Percentiles rank a stretch among this genome's conserved stretches.
phyloP scores from a whole-genome alignment of 1,140 invertebrate species.

The Drosophila murphyi region DNA sequence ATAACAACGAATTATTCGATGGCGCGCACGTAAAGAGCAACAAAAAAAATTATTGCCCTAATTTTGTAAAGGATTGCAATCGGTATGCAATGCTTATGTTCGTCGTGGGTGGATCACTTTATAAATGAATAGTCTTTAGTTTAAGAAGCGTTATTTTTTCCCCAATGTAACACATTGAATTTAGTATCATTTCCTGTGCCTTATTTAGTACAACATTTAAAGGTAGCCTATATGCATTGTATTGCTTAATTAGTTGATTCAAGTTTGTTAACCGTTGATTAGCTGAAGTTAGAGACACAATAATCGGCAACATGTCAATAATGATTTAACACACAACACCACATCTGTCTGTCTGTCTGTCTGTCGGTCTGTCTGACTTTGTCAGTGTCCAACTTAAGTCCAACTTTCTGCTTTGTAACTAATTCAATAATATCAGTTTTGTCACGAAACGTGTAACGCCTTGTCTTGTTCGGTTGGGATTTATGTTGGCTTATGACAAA shows the following conservation, averaged over 20 bases:
- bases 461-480: not conserved
- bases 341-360: not conserved
- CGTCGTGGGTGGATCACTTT: not conserved
- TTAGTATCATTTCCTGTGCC: constrained; percentile 7
- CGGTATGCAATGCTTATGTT: not conserved
- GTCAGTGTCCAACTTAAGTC: not conserved
- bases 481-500: not conserved
- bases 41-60: constrained; percentile 2
- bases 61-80: constrained; percentile 1
- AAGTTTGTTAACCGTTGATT: constrained; percentile 27
- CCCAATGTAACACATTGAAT: constrained; percentile 12
- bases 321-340: constrained; percentile 7
- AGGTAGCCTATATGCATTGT: constrained; percentile 12
- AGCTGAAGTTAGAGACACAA: constrained; percentile 18
- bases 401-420: not conserved
- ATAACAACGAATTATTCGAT: constrained; percentile 9
- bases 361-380: not conserved
- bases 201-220: constrained; percentile 10
- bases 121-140: constrained; percentile 15
- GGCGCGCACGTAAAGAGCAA: not conserved
- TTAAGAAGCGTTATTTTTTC: constrained; percentile 22
- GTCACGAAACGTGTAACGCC: not conserved
- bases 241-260: constrained; percentile 26
- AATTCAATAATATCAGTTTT: not conserved
- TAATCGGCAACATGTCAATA: constrained; percentile 13